Evolutionary conservation across 2,888 invertebrate species (phyloP).

Genomic region (Harpalus rufipes): DNA sequence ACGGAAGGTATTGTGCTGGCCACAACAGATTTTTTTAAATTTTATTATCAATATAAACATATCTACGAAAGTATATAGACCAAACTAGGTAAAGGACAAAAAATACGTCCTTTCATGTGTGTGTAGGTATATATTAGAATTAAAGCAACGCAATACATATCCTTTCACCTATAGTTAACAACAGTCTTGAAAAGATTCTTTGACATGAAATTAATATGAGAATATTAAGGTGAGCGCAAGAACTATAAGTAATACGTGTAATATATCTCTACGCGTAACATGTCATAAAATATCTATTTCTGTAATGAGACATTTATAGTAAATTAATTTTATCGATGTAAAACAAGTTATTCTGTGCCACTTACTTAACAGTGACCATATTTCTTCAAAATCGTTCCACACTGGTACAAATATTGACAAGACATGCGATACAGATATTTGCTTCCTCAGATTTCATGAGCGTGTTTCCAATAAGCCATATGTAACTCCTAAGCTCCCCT

Average conservation of each 20-base stretch:
- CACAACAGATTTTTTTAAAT: too few relatives aligned
- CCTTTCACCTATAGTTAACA: conserved; percentile 11
- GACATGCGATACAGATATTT: conserved; percentile 66
- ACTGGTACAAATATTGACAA: conserved; percentile 64
- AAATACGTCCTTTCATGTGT: not conserved
- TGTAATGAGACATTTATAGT: conserved; percentile 62
- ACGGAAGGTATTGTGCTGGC: too few relatives aligned
- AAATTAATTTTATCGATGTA: conserved; percentile 64
- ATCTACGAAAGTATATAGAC: too few relatives aligned
- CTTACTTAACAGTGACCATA: conserved; percentile 57
- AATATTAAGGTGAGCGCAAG: conserved; percentile 7
- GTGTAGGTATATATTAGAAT: not conserved
- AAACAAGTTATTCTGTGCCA: conserved; percentile 56
- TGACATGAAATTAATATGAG: conserved; percentile 7
- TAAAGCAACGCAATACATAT: not conserved
- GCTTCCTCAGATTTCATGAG: conserved; percentile 51
- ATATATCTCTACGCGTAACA: conserved; percentile 28
- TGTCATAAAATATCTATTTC: conserved; percentile 58
- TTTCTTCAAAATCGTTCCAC: conserved; percentile 58
- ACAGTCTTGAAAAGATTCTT: not conserved
- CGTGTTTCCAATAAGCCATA: conserved; percentile 49
- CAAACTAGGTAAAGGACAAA: too few relatives aligned
- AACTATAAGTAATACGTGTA: conserved; percentile 24
- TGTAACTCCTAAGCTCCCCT: conserved; percentile 20
- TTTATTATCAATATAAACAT: too few relatives aligned